Evolutionary conservation across 2,113 vertebrate genomes (phyloP).

Genomic region (Lycaon pictus): DNA sequence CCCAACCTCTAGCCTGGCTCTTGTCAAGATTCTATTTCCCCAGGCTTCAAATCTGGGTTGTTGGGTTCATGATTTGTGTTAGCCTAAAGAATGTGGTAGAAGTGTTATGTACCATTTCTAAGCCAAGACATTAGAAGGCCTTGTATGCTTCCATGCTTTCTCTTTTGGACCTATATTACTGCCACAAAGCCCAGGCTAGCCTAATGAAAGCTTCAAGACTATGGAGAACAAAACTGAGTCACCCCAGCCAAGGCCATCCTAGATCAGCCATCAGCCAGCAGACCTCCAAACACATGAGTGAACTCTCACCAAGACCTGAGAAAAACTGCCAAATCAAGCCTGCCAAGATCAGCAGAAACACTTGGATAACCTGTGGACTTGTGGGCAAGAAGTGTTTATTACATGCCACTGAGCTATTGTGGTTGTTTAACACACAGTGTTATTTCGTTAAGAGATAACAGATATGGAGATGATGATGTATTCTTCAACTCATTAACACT

Average conservation of each 20-base stretch:
- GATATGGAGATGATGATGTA: slow-evolving; percentile 5
- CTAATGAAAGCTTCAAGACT: slow-evolving; percentile 29
- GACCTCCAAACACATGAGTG: neutral
- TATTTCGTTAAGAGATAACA: slow-evolving; percentile 18
- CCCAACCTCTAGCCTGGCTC: neutral
- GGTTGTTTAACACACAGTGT: neutral
- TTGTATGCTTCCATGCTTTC: neutral
- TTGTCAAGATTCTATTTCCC: slow-evolving; percentile 12
- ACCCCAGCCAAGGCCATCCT: slow-evolving; percentile 4
- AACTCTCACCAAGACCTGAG: neutral
- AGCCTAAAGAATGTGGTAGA: neutral
- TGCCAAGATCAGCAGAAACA: slow-evolving; percentile 35
- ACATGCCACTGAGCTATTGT: slow-evolving; percentile 37
- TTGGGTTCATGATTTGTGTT: neutral
- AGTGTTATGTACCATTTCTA: slow-evolving; percentile 25
- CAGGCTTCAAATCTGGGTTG: neutral
- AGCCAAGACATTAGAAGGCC: neutral
- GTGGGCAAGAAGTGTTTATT: slow-evolving; percentile 38
- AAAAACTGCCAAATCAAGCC: slow-evolving; percentile 27
- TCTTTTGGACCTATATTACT: neutral
- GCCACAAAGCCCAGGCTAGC: neutral
- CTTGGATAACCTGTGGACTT: slow-evolving; percentile 47
- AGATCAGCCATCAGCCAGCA: neutral
- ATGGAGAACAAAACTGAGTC: neutral
- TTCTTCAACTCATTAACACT: slow-evolving; percentile 48